Conservation (phyloP, 2,888 invertebrate genomes). For the Sesia bembeciformis region DNA sequence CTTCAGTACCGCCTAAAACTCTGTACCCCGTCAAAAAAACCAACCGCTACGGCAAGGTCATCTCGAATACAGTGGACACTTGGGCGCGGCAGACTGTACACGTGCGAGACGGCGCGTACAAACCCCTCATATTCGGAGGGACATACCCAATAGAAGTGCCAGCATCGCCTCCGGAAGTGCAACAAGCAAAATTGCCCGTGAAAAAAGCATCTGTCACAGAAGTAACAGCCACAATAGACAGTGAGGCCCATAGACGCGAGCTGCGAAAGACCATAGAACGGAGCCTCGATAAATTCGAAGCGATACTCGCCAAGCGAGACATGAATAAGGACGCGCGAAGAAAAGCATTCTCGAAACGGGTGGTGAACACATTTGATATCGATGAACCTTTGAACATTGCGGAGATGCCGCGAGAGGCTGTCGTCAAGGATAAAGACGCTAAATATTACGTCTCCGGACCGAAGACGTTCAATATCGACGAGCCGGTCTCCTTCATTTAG, state of each 20-base stretch:
- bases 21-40: constrained; percentile 29
- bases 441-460: constrained; percentile 55
- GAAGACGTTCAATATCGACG: constrained; percentile 74
- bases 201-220: background rate
- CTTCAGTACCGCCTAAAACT: constrained; percentile 13
- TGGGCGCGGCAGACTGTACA: constrained; percentile 74
- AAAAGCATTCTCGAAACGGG: background rate
- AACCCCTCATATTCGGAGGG: constrained; percentile 86
- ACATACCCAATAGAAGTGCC: constrained; percentile 91
- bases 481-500: constrained; percentile 47
- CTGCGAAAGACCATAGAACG: constrained; percentile 56
- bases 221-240: constrained; percentile 1
- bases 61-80: constrained; percentile 77
- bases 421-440: constrained; percentile 17
- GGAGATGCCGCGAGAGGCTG: constrained; percentile 4
- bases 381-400: constrained; percentile 53
- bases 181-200: constrained; percentile 5
- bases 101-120: constrained; percentile 49
- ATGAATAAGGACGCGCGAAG: too few relatives aligned
- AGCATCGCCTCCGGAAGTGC: constrained; percentile 23
- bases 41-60: constrained; percentile 56
- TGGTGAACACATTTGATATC: constrained; percentile 58
- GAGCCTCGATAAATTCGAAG: constrained; percentile 62
- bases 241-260: constrained; percentile 22
- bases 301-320: constrained; percentile 34